phyloP scores from a whole-genome alignment of 2,113 vertebrate genomes.

The Notechis scutatus region DNA sequence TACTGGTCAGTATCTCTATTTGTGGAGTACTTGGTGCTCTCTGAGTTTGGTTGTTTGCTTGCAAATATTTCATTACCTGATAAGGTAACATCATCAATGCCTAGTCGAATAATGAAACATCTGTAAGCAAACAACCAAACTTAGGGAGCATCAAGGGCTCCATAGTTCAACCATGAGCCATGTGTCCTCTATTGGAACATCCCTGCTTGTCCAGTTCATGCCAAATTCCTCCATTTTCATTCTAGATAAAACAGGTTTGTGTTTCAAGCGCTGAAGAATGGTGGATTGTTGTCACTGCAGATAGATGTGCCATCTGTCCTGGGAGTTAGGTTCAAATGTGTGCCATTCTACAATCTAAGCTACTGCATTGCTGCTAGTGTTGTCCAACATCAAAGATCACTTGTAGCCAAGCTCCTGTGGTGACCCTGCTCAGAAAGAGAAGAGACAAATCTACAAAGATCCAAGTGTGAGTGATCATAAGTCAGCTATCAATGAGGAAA shows the following conservation, averaged over 20 bases:
- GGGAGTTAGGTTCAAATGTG: conserved; percentile 17
- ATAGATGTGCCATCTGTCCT: neutral
- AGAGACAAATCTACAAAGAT: conserved; percentile 16
- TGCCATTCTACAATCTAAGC: conserved; percentile 28
- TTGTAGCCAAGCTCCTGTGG: conserved; percentile 21
- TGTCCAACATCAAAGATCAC: conserved; percentile 17
- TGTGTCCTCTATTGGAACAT: neutral
- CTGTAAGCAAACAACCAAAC: no score
- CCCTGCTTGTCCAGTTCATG: conserved; percentile 1
- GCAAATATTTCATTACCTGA: no score
- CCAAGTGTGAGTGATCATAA: conserved; percentile 27
- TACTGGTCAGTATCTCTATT: neutral
- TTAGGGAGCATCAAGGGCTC: no score
- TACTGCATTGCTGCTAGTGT: conserved; percentile 5
- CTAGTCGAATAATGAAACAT: no score
- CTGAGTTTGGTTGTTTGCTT: no score
- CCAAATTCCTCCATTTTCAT: neutral
- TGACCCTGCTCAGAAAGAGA: conserved; percentile 18
- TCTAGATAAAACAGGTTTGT: neutral
- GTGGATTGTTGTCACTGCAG: neutral
- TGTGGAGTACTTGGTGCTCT: neutral
- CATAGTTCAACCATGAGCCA: no score
- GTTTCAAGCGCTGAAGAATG: no score
- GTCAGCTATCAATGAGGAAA: conserved; percentile 11
- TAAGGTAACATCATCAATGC: no score